Conservation (phyloP, 2,888 invertebrate species). For the Galerucella pusilla region DNA sequence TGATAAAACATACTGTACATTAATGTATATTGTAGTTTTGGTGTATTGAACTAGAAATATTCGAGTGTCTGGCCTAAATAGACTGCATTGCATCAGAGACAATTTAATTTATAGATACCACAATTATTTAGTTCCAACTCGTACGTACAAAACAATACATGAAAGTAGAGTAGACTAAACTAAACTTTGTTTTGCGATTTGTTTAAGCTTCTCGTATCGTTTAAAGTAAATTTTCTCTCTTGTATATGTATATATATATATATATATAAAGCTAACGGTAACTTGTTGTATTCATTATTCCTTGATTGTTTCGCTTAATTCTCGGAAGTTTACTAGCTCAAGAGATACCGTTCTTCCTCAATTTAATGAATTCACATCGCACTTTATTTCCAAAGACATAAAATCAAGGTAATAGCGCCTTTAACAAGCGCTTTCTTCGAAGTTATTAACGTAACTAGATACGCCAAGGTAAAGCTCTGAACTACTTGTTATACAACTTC, state of each 20-base stretch:
- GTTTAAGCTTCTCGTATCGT: neutral
- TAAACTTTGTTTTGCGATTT: neutral
- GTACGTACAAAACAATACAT: neutral
- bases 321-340: slow-evolving; percentile 16
- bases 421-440: slow-evolving; percentile 12
- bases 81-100: neutral
- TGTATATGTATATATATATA: neutral
- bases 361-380: slow-evolving; percentile 21
- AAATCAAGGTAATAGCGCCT: slow-evolving; percentile 23
- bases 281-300: slow-evolving; percentile 15
- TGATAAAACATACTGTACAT: too few relatives aligned
- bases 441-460: slow-evolving; percentile 14
- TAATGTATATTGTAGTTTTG: too few relatives aligned
- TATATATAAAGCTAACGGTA: neutral
- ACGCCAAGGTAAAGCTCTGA: neutral
- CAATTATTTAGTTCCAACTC: neutral
- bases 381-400: slow-evolving; percentile 21
- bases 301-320: slow-evolving; percentile 17
- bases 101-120: neutral
- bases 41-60: neutral
- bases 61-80: neutral
- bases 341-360: slow-evolving; percentile 8
- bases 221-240: neutral
- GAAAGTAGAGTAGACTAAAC: neutral
- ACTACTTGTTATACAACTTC: slow-evolving; percentile 16